Conservation (phyloP, 2,797 vertebrate genomes). For the Emydoidea blandingii region DNA sequence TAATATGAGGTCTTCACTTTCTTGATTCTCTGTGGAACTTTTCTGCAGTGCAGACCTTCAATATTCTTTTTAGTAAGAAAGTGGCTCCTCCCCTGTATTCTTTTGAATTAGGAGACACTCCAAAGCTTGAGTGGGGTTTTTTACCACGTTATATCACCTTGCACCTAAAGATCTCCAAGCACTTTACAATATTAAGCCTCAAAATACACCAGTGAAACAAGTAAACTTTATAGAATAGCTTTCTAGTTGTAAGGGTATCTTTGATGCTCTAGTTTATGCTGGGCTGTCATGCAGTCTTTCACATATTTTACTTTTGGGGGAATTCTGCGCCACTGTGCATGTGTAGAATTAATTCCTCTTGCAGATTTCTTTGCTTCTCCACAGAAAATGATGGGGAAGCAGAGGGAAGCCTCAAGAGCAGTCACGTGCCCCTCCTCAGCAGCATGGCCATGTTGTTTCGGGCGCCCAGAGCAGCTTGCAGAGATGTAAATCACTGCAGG, state of each 20-base stretch:
- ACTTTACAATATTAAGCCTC: not conserved
- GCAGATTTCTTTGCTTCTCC: too few species aligned
- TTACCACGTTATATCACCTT: constrained; percentile 11
- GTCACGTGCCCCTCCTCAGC: too few species aligned
- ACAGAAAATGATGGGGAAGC: too few species aligned
- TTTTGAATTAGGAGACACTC: not conserved
- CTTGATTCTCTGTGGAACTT: constrained; percentile 22
- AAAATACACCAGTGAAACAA: not conserved
- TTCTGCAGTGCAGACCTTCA: not conserved
- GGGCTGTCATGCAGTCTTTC: not conserved
- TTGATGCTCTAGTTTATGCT: not conserved
- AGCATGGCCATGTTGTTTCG: too few species aligned
- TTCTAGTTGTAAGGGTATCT: not conserved
- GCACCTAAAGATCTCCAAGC: not conserved
- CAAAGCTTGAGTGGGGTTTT: not conserved
- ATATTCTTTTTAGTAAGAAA: not conserved
- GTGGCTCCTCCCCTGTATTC: not conserved
- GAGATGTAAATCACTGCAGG: too few species aligned
- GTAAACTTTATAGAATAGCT: not conserved
- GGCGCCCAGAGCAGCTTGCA: too few species aligned
- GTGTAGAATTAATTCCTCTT: too few species aligned
- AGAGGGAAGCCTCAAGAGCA: too few species aligned
- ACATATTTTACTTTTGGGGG: not conserved
- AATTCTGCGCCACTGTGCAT: too few species aligned
- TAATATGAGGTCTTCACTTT: constrained; percentile 21